These are phyloP conservation scores for Catostomus latipinnis DNA, from an alignment of 2,797 vertebrate species.

Conservation along the genomic window DNA sequence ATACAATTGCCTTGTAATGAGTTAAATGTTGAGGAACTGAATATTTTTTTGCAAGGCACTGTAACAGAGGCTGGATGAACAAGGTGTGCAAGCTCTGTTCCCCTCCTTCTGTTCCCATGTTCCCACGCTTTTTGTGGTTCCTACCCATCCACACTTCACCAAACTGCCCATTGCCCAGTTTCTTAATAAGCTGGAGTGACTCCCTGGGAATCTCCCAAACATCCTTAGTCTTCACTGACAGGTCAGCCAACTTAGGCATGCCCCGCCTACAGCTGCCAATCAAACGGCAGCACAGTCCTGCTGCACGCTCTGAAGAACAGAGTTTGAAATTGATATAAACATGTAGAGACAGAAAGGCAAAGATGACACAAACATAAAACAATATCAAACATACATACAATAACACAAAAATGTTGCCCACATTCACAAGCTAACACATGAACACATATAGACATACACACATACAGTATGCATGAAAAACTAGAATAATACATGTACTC, in stretches of 20 bases:
- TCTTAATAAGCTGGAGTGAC: constrained; percentile 92
- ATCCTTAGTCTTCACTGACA: constrained; percentile 95
- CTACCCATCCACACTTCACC: constrained; percentile 98
- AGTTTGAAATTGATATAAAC: constrained; percentile 56
- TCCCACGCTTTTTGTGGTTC: constrained; percentile 61
- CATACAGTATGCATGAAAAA: not conserved
- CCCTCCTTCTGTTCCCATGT: constrained; percentile 46
- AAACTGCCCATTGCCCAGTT: constrained; percentile 92
- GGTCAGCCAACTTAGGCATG: constrained; percentile 90
- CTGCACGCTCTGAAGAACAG: constrained; percentile 84
- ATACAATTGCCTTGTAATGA: not conserved
- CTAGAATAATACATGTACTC: not conserved
- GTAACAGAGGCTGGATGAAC: constrained; percentile 9
- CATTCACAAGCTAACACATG: not conserved
- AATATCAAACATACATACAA: constrained; percentile 38
- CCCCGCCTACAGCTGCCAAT: constrained; percentile 89
- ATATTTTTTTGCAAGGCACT: not conserved
- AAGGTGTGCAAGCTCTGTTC: constrained; percentile 57
- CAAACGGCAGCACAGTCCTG: constrained; percentile 90
- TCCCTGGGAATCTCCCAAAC: constrained; percentile 94
- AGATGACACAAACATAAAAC: constrained; percentile 29
- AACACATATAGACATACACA: constrained; percentile 5
- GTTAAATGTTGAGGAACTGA: not conserved
- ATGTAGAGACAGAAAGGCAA: constrained; percentile 39
- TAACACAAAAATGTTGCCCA: not conserved